These are phyloP conservation scores for Pogonus chalceus DNA, from an alignment of 1,140 invertebrate species.

Conservation along the genomic window DNA sequence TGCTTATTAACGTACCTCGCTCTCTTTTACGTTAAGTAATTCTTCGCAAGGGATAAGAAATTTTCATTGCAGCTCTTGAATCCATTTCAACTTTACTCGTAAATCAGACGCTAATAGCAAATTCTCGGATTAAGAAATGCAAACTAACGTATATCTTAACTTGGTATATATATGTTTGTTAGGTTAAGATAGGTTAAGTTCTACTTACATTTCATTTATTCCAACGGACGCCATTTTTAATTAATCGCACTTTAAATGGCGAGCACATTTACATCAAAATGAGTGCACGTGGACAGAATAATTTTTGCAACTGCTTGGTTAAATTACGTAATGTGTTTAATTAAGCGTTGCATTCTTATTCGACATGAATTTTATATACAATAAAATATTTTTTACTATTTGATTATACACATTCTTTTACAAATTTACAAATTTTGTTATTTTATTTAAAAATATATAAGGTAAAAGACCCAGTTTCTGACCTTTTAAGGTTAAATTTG, in stretches of 20 bases:
- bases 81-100: constrained; percentile 5
- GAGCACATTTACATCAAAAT: neutral
- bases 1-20: neutral
- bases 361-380: too few relatives aligned
- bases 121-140: constrained; percentile 2
- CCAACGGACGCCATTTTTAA: neutral
- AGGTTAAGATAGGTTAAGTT: neutral
- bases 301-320: neutral
- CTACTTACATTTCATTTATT: neutral
- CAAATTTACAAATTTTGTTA: too few relatives aligned
- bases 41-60: neutral
- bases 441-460: too few relatives aligned
- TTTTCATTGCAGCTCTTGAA: constrained; percentile 2
- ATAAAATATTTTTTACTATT: too few relatives aligned
- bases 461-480: too few relatives aligned
- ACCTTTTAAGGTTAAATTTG: too few relatives aligned
- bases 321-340: neutral
- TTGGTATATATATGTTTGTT: too few relatives aligned
- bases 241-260: neutral
- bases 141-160: neutral
- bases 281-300: neutral
- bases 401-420: too few relatives aligned
- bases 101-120: constrained; percentile 1
- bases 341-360: neutral
- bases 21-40: neutral